Evolutionary conservation across 92 coral and sea anemone genomes (phyloP), one percentile per base, ranked within the genome.

Genomic region (Porites cylindrica): DNA sequence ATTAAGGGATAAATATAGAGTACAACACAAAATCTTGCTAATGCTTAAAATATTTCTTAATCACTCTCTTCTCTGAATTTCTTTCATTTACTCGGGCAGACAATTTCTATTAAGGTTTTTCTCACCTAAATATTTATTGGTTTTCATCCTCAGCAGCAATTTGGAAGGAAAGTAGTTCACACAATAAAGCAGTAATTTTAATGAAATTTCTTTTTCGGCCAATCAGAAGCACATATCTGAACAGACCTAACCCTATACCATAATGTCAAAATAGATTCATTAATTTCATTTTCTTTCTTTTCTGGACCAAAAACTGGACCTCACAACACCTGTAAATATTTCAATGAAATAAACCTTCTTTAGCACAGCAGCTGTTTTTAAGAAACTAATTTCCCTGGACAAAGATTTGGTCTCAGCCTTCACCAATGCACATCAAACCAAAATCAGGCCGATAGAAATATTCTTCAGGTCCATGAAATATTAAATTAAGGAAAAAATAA

Each of bases 241-340:
- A 74, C 23, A 60, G 63, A 83, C 87, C 87, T 80, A 83, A 21
- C 80, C 73, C 72, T 59, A n/a, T 62, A 51, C 80, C 81, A 83
- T 51, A 63, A 51, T 74, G 73, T 73, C 87, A 83, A 62, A 83
- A 63, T 65, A 38, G 61, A 83, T 83, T 74, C 87, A 83, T 83
- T 83, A 83, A 83, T 73, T 83, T 83, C 81, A 72, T 74, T 83
- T 83, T 74, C 68, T 62, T 65, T 17, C 70, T 59, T 63, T 82
- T 71, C 72, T 54, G 17, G 14, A 10, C 23, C 53, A n/a, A 53
- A 52, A 21, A 43, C 64, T 51, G 1, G 7, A 26, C 24, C 66
- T 51, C 80, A 83, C 12, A 73, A 66, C 87, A 83, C 87, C 87
- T 83, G 87, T 75, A 74, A 16, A 20, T 16, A 74, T 20, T 83